Evolutionary conservation across 2,797 vertebrate species (phyloP).

Genomic region (Poeciliopsis infans): DNA sequence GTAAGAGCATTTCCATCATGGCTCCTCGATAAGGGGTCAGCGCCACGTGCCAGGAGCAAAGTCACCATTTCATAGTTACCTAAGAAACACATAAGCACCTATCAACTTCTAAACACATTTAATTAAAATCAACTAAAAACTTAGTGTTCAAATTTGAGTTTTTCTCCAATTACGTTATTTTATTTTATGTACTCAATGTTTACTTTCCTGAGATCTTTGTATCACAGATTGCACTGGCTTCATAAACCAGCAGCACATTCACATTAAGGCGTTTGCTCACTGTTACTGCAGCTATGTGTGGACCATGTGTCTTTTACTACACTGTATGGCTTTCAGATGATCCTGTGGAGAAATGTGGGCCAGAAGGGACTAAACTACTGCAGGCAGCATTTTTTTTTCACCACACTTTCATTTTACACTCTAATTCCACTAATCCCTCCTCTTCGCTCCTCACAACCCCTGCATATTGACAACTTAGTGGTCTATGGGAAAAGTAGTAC

Average conservation of each 20-base stretch:
- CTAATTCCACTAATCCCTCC: constrained; percentile 9
- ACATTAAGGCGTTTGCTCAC: constrained; percentile 31
- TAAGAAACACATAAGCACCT: constrained; percentile 52
- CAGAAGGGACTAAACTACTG: constrained; percentile 58
- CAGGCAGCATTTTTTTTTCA: constrained; percentile 46
- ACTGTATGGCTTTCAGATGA: constrained; percentile 58
- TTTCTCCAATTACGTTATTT: not conserved
- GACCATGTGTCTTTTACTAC: constrained; percentile 47
- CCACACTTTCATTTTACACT: constrained; percentile 41
- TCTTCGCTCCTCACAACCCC: constrained; percentile 28
- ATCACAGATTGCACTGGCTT: constrained; percentile 1
- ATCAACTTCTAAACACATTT: not conserved
- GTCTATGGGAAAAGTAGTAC: constrained; percentile 16
- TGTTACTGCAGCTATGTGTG: constrained; percentile 40
- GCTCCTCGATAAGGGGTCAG: constrained; percentile 90
- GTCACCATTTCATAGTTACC: constrained; percentile 98
- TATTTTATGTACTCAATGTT: not conserved
- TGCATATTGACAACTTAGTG: constrained; percentile 21
- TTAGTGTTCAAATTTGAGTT: not conserved
- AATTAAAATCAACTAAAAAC: not conserved
- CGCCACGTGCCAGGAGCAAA: constrained; percentile 89
- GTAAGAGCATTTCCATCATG: constrained; percentile 88
- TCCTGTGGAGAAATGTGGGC: constrained; percentile 64
- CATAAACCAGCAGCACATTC: constrained; percentile 30
- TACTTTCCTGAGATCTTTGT: not conserved